A percentile compares a stretch with the other conserved stretches of the same genome.
Conservation (phyloP, 2,113 vertebrate species). For the Chamaea fasciata region DNA sequence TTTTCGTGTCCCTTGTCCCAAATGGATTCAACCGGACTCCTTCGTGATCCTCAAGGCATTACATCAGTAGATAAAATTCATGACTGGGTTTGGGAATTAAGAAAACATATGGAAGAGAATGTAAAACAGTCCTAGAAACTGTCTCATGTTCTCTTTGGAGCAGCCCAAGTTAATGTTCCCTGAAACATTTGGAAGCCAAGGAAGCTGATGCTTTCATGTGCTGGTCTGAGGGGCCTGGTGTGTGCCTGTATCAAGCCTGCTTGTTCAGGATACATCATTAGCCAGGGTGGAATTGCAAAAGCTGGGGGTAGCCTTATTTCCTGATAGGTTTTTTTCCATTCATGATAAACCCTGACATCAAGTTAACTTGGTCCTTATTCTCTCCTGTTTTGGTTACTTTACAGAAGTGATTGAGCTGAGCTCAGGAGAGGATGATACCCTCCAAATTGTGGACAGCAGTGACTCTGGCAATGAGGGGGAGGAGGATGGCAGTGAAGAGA, state of each 20-base stretch:
- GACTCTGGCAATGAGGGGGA: conserved; percentile 89
- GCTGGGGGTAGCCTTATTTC: neutral
- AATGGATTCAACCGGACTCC: neutral
- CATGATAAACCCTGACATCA: neutral
- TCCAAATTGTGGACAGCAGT: conserved; percentile 89
- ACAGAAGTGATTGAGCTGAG: conserved; percentile 96
- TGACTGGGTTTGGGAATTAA: neutral
- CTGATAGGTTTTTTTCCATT: neutral
- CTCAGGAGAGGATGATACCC: conserved; percentile 90
- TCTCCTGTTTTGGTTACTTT: neutral
- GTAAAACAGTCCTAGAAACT: neutral
- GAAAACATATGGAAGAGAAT: neutral
- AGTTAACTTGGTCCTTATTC: neutral
- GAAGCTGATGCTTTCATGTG: neutral
- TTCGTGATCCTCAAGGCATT: neutral
- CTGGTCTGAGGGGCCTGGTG: neutral
- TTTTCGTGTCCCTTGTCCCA: neutral
- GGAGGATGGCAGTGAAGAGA: conserved; percentile 83
- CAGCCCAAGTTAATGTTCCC: neutral
- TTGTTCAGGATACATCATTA: neutral
- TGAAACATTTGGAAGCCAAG: neutral
- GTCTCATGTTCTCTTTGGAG: neutral
- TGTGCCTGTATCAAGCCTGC: neutral
- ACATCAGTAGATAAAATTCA: neutral
- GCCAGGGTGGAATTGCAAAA: neutral